These are phyloP conservation scores for Rhabditoides inermis DNA, from an alignment of 2,888 invertebrate genomes.

Conservation along the genomic window DNA sequence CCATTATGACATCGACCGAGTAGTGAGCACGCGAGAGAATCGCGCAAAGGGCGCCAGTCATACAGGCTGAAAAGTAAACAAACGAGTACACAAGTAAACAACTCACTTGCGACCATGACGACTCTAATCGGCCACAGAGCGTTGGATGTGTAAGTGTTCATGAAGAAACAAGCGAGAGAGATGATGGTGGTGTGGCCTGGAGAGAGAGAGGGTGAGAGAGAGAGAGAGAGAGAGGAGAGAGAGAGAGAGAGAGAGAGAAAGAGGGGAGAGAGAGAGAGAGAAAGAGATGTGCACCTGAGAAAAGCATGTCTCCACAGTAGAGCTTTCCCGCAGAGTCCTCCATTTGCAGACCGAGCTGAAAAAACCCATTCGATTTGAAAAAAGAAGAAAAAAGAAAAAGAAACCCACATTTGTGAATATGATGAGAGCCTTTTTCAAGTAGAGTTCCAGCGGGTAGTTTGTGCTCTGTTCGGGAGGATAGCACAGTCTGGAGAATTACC, in stretches of 20 bases:
- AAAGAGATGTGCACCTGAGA: no score
- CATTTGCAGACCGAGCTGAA: no score
- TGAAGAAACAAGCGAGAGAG: conserved; percentile 6
- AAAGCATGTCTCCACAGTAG: conserved; percentile 8
- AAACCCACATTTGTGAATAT: not conserved
- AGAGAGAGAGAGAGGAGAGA: conserved; percentile 4
- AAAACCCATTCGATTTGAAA: no score
- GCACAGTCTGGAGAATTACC: conserved; percentile 1
- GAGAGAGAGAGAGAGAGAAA: conserved; percentile 6
- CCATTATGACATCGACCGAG: conserved; percentile 5
- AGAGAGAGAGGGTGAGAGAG: not conserved
- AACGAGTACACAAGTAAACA: no score
- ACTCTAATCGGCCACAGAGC: conserved; percentile 6
- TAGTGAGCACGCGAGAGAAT: conserved; percentile 7
- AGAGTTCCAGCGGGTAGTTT: not conserved
- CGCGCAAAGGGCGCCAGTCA: not conserved
- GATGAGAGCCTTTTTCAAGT: not conserved
- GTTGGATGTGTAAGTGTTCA: conserved; percentile 6
- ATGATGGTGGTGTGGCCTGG: not conserved
- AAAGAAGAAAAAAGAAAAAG: no score
- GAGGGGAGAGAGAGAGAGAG: no score
- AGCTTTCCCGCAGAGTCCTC: conserved; percentile 1
- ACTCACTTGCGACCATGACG: no score
- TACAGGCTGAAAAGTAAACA: conserved; percentile 2
- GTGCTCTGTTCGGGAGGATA: not conserved